A percentile compares a stretch with the other conserved stretches of the same genome.
Evolutionary conservation across 2,113 vertebrate genomes (phyloP).

Genomic region (Thamnaconus septentrionalis): DNA sequence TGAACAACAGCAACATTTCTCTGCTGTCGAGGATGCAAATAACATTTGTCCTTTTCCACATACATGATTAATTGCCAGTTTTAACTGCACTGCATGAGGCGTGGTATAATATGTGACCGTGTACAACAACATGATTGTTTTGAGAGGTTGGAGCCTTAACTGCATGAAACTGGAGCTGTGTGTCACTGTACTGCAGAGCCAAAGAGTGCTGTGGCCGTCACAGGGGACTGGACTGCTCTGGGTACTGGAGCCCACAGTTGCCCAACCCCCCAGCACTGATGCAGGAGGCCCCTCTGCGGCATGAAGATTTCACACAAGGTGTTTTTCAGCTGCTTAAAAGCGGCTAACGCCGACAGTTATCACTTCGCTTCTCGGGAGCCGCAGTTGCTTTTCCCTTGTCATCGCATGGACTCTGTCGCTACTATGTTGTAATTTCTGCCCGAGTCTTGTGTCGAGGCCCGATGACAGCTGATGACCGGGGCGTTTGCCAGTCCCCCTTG

Average conservation of each 20-base stretch:
- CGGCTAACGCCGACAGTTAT: conserved; percentile 64
- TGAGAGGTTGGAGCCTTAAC: conserved; percentile 26
- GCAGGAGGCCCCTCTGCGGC: conserved; percentile 29
- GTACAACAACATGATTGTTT: conserved; percentile 36
- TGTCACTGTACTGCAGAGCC: conserved; percentile 56
- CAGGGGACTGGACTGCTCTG: conserved; percentile 60
- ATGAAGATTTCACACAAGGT: conserved; percentile 61
- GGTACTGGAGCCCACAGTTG: conserved; percentile 51
- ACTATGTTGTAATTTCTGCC: conserved; percentile 48
- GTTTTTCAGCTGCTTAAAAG: conserved; percentile 52
- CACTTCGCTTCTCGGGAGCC: conserved; percentile 47
- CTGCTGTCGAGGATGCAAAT: too few species aligned
- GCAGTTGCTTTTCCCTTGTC: conserved; percentile 69
- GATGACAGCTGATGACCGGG: conserved; percentile 62
- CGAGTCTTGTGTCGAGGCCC: conserved; percentile 43
- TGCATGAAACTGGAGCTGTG: conserved; percentile 67
- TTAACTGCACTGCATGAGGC: conserved; percentile 11
- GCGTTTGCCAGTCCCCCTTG: conserved; percentile 1
- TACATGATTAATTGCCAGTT: conserved; percentile 19
- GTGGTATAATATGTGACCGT: conserved; percentile 28
- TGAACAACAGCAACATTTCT: too few species aligned
- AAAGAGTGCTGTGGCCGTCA: conserved; percentile 69
- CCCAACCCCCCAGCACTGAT: conserved; percentile 68
- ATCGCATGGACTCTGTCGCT: conserved; percentile 38
- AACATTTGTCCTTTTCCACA: too few species aligned